A percentile compares a stretch with the other conserved stretches of the same genome.
phyloP scores from a whole-genome alignment of 2,888 invertebrate species.

The Galerucella pusilla region DNA sequence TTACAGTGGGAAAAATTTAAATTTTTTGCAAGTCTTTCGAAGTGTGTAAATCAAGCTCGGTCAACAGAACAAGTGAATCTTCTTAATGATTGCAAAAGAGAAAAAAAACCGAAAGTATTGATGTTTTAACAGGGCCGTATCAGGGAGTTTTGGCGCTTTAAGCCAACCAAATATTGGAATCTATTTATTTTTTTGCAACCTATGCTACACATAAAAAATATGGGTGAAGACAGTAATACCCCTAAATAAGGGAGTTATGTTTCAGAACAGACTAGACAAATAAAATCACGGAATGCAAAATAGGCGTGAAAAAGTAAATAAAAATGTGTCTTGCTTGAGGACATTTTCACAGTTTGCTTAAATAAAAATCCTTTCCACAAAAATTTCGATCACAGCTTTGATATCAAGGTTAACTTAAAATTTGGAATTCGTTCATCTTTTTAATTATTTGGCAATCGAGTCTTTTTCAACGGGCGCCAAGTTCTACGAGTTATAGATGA shows the following conservation, averaged over 20 bases:
- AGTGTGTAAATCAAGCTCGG: slow-evolving; percentile 18
- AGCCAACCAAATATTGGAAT: too few species aligned
- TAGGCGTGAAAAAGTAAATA: too few species aligned
- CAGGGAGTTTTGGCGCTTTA: not conserved
- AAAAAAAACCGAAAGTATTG: slow-evolving; percentile 28
- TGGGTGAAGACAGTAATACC: too few species aligned
- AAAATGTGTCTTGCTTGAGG: too few species aligned
- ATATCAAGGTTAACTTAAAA: slow-evolving; percentile 17
- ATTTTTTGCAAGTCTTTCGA: not conserved
- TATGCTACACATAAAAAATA: too few species aligned
- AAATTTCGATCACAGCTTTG: not conserved
- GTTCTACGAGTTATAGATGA: slow-evolving; percentile 22
- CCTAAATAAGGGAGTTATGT: too few species aligned
- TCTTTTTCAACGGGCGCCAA: slow-evolving; percentile 3
- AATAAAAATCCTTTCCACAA: not conserved
- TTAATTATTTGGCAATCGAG: slow-evolving; percentile 8
- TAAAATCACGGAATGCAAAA: too few species aligned
- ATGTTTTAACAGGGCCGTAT: not conserved
- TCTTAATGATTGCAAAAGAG: slow-evolving; percentile 40
- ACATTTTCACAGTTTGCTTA: too few species aligned
- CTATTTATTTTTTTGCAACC: too few species aligned
- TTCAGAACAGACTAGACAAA: too few species aligned
- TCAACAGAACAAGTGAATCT: slow-evolving; percentile 40
- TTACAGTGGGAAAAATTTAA: not conserved
- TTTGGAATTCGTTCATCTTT: slow-evolving; percentile 24